Conservation (phyloP, 2,113 vertebrate species). For the Gavialis gangeticus region DNA sequence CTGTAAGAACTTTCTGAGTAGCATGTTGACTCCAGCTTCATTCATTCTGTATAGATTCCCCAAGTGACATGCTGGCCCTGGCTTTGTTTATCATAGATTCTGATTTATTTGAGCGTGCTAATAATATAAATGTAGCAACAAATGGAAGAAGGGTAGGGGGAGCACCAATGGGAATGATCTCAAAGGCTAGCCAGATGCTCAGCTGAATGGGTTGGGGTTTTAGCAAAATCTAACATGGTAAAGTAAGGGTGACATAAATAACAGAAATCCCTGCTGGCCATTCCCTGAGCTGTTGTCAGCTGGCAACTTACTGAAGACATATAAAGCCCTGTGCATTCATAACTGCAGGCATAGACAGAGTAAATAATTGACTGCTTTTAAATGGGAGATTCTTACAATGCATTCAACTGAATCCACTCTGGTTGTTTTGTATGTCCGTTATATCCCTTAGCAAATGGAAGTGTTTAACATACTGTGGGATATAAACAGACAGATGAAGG, state of each 20-base stretch:
- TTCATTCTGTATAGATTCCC: too few species aligned
- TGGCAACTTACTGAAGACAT: background rate
- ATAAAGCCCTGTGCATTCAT: background rate
- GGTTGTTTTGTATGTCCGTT: too few species aligned
- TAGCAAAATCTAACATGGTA: background rate
- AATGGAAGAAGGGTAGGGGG: background rate
- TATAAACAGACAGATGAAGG: too few species aligned
- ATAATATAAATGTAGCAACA: background rate
- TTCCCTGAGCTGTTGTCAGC: background rate
- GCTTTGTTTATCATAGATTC: too few species aligned
- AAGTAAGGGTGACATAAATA: background rate
- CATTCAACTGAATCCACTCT: too few species aligned
- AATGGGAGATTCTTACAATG: too few species aligned
- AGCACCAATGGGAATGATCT: background rate
- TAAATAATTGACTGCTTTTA: too few species aligned
- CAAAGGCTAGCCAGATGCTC: background rate
- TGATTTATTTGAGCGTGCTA: too few species aligned
- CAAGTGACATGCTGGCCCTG: too few species aligned
- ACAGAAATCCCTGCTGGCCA: background rate
- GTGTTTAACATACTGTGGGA: too few species aligned
- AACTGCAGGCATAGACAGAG: background rate
- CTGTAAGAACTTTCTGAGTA: background rate
- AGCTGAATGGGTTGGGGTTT: background rate
- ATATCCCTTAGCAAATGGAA: too few species aligned
- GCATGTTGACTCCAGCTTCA: background rate